Conservation (phyloP, 2,797 vertebrate species). For the Acrocephalus scirpaceus region DNA sequence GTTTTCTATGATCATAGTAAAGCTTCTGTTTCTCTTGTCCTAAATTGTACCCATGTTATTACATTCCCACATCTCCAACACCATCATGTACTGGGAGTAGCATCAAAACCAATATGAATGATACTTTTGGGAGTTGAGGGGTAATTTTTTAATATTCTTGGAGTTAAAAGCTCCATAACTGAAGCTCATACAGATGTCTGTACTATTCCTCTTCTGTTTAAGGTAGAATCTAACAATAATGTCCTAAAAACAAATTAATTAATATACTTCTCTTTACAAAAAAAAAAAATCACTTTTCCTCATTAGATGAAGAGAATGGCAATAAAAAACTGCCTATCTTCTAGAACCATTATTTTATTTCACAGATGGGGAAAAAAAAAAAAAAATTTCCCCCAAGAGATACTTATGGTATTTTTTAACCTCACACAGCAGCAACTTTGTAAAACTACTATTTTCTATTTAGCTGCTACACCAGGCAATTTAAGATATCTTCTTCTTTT, state of each 20-base stretch:
- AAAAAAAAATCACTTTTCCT: background rate
- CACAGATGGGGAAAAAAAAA: background rate
- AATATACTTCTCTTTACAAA: background rate
- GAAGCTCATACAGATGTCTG: background rate
- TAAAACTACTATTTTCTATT: background rate
- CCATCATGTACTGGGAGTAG: background rate
- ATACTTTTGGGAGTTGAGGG: background rate
- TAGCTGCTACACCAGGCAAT: background rate
- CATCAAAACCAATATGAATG: background rate
- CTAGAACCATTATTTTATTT: background rate
- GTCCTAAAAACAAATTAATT: background rate
- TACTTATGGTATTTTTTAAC: background rate
- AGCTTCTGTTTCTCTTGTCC: background rate
- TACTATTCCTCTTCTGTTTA: background rate
- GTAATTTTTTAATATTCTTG: background rate
- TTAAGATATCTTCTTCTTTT: background rate
- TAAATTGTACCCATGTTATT: background rate
- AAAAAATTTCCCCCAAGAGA: background rate
- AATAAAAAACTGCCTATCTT: background rate
- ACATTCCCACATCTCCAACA: background rate
- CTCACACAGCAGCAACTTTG: background rate
- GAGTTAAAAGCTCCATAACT: background rate
- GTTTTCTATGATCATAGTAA: background rate
- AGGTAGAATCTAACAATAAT: background rate
- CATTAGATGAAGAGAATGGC: background rate